phyloP scores from a whole-genome alignment of 2,888 invertebrate species.

The Drosophila paracracens region DNA sequence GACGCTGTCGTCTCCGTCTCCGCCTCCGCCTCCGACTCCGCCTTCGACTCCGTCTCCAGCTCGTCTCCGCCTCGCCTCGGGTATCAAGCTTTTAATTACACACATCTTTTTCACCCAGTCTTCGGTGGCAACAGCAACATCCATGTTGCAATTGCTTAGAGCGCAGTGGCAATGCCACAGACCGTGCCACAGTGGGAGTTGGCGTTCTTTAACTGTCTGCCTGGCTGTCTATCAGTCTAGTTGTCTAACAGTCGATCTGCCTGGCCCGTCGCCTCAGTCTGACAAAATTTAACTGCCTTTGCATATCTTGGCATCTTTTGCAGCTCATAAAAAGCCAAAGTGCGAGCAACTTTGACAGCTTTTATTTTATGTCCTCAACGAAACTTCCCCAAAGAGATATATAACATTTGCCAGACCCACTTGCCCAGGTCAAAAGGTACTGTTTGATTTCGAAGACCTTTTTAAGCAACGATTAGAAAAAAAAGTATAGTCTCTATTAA shows the following conservation, averaged over 20 bases:
- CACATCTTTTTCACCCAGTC: conserved; percentile 24
- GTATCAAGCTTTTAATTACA: conserved; percentile 77
- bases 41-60: background rate
- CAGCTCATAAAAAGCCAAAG: conserved; percentile 57
- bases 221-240: conserved; percentile 1
- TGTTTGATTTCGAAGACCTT: background rate
- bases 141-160: conserved; percentile 28
- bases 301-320: conserved; percentile 36
- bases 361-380: conserved; percentile 25
- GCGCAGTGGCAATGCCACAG: conserved; percentile 30
- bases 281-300: conserved; percentile 41
- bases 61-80: conserved; percentile 25
- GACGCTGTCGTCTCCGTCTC: conserved; percentile 35
- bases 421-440: background rate
- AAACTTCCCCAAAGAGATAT: background rate
- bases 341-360: conserved; percentile 45
- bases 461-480: background rate
- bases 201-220: conserved; percentile 9
- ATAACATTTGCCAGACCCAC: background rate
- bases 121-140: background rate
- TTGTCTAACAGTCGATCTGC: conserved; percentile 4
- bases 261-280: conserved; percentile 7
- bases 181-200: background rate
- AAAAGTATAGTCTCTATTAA: background rate
- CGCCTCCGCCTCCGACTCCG: conserved; percentile 24